phyloP scores from a whole-genome alignment of 2,113 vertebrate species.

The Meleagris gallopavo region DNA sequence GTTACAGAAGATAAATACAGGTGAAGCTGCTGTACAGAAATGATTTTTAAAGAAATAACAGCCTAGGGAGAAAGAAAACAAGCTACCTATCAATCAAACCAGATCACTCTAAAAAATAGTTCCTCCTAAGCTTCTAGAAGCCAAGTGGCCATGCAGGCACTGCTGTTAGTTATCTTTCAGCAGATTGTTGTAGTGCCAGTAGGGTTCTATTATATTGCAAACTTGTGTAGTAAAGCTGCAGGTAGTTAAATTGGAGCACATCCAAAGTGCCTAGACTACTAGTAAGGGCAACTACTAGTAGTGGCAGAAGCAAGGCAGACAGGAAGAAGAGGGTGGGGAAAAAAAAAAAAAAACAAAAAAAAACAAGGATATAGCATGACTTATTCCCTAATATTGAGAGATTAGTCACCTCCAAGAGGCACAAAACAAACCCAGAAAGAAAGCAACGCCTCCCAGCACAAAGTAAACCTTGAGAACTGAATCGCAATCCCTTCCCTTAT shows the following conservation, averaged over 20 bases:
- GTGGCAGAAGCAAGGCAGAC: neutral
- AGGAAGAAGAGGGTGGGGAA: too few species aligned
- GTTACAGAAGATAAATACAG: neutral
- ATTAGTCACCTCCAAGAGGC: neutral
- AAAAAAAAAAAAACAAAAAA: neutral
- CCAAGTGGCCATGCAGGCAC: neutral
- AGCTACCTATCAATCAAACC: neutral
- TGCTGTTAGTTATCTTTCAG: neutral
- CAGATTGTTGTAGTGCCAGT: neutral
- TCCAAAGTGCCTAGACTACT: neutral
- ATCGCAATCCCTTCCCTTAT: neutral
- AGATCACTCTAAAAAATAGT: neutral
- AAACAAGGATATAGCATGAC: neutral
- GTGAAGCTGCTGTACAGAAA: neutral
- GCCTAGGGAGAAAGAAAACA: fast-evolving
- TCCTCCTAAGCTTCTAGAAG: neutral
- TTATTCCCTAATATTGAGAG: neutral
- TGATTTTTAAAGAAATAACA: neutral
- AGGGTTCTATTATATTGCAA: neutral
- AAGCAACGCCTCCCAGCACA: neutral
- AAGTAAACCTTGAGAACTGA: neutral
- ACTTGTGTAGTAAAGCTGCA: neutral
- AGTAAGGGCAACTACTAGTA: neutral
- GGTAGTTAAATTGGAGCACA: neutral
- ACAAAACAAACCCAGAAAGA: neutral